Base-by-base conservation (phyloP, 92 coral and sea anemone genomes). In the Zoanthus sociatus region DNA sequence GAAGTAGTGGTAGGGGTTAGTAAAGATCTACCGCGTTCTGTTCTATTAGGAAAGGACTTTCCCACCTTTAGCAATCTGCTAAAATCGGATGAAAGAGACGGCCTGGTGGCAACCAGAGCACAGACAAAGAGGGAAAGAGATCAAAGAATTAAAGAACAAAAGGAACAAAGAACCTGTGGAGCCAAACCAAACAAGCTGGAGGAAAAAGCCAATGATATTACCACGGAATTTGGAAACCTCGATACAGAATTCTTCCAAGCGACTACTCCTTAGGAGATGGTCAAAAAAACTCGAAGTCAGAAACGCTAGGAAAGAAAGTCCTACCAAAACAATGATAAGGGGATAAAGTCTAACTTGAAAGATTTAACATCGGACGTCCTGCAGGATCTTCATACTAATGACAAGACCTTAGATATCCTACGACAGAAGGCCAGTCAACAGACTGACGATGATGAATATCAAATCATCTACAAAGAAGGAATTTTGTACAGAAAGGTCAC, bases 1-100 rank as follows among this genome's bases (percentile, higher is more conserved):
- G 71, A 89, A 18, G 86, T 83, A 15, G 18, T 70, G 56, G 78
- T 81, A 17, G 92, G 92, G 68, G 92, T 83, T 9, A 60, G 83
- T 17, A 50, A 75, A 46, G 77, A 60, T 60, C 76, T 89, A 30
- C 89, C 92, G 54, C 84, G 89, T 76, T 84, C 69, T 21, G 89
- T 79, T 66, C 63, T 85, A 7, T 48, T 78, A 32, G 92, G 89
- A 42, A 17, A 83, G 21, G 86, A 89, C 60, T 74, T 89, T 42
- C 58, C 79, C n/a, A 47, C 76, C 63, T 70, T 87, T 30, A 30
- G 46, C 71, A 70, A 78, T 70, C 84, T 78, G 12, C 71, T 56
- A 54, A 78, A 78, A 42, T 44, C 84, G 42, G 44, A 31, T 33
- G 9, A 66, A 78, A 78, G 68, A 54, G 84, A 78, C 46, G 17